Conservation (phyloP, 2,888 invertebrate genomes). For the Cabera pusaria region DNA sequence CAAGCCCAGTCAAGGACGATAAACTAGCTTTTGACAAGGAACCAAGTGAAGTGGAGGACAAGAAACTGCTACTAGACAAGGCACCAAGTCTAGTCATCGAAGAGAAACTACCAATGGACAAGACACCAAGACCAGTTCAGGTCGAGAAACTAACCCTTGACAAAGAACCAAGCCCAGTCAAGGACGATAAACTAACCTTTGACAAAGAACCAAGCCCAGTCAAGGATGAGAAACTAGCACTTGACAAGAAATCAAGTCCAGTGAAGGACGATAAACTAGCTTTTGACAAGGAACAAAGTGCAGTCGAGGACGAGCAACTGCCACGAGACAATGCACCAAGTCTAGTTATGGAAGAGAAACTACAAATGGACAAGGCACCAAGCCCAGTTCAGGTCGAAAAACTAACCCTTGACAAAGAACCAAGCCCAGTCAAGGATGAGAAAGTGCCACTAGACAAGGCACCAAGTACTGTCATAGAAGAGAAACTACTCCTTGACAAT, state of each 20-base stretch:
- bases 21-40: background rate
- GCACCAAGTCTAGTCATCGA: conserved; percentile 17
- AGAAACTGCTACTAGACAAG: conserved; percentile 9
- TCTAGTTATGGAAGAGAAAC: background rate
- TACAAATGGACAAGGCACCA: conserved; percentile 13
- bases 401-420: conserved; percentile 20
- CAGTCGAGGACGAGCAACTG: conserved; percentile 6
- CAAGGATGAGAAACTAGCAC: conserved; percentile 15
- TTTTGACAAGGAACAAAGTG: conserved; percentile 1
- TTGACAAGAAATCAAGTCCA: conserved; percentile 21
- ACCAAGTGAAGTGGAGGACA: background rate
- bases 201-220: background rate
- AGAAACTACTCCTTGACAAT: too few relatives aligned
- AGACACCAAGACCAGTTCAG: conserved; percentile 11
- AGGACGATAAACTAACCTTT: background rate
- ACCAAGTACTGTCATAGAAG: too few relatives aligned
- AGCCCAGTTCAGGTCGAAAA: conserved; percentile 16
- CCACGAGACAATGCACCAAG: conserved; percentile 1
- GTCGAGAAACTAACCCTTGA: conserved; percentile 14
- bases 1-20: background rate
- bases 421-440: conserved; percentile 1
- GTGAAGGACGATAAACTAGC: conserved; percentile 10
- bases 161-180: conserved; percentile 18
- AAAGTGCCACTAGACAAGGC: too few relatives aligned
- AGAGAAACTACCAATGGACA: conserved; percentile 13